phyloP scores from a whole-genome alignment of 2,113 vertebrate genomes.

The Eonycteris spelaea region DNA sequence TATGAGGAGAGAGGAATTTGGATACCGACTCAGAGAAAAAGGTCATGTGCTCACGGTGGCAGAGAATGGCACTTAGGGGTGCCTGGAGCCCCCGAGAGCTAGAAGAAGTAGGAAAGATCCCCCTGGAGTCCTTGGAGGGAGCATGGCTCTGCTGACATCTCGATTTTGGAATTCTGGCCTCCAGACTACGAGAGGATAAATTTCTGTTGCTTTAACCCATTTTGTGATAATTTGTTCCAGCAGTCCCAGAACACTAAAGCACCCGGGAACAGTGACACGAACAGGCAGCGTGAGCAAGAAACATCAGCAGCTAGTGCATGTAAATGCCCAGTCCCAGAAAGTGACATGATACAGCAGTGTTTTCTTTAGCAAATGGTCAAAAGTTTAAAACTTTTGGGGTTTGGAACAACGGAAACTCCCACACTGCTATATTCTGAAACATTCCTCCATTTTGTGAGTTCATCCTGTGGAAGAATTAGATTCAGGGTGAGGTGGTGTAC shows the following conservation, averaged over 20 bases:
- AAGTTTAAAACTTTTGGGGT: too few species aligned
- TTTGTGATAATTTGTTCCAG: background rate
- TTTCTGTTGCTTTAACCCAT: background rate
- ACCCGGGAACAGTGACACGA: background rate
- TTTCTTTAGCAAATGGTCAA: background rate
- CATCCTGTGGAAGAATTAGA: background rate
- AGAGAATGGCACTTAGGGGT: fast-evolving
- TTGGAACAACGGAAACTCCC: fast-evolving
- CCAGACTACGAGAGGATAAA: too few species aligned
- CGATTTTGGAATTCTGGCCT: background rate
- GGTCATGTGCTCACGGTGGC: background rate
- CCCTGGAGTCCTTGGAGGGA: fast-evolving
- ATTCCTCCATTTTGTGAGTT: background rate
- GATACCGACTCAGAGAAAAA: background rate
- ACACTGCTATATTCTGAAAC: background rate
- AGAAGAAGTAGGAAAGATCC: background rate
- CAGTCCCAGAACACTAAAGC: background rate
- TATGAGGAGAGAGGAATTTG: background rate
- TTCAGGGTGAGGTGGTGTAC: background rate
- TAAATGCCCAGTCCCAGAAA: background rate
- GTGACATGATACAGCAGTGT: fast-evolving
- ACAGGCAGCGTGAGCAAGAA: background rate
- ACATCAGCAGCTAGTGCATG: fast-evolving
- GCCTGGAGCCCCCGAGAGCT: background rate
- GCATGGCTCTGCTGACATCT: fast-evolving